phyloP scores from a whole-genome alignment of 2,888 invertebrate genomes.

The Sesamia inferens region DNA sequence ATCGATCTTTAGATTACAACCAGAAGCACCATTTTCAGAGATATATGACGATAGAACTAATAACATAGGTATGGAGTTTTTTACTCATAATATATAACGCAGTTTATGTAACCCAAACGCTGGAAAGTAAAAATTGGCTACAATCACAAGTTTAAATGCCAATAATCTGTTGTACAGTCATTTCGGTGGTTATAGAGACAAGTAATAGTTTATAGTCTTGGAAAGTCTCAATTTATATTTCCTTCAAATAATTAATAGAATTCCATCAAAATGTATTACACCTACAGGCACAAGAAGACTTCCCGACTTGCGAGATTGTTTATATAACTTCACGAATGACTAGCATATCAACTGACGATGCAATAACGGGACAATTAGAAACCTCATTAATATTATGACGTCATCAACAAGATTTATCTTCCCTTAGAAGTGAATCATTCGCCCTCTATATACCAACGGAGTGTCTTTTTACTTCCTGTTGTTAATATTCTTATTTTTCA shows the following conservation, averaged over 20 bases:
- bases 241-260: slow-evolving; percentile 52
- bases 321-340: slow-evolving; percentile 26
- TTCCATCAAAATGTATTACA: slow-evolving; percentile 36
- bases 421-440: slow-evolving; percentile 3
- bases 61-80: too few species aligned
- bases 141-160: not conserved
- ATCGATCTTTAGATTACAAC: not conserved
- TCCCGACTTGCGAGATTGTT: slow-evolving; percentile 25
- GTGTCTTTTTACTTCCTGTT: not conserved
- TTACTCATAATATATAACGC: too few species aligned
- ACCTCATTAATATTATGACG: slow-evolving; percentile 8
- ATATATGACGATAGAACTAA: not conserved
- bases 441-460: not conserved
- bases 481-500: not conserved
- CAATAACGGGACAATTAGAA: slow-evolving; percentile 26
- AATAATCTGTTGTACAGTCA: not conserved
- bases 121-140: not conserved
- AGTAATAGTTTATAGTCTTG: slow-evolving; percentile 14
- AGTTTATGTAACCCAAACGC: too few species aligned
- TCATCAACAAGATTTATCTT: slow-evolving; percentile 16
- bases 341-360: slow-evolving; percentile 5
- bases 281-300: slow-evolving; percentile 33
- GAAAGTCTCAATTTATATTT: slow-evolving; percentile 46
- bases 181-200: not conserved
- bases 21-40: not conserved